Evolutionary conservation across 1,140 invertebrate species (phyloP).

Genomic region (Drosophila azteca): DNA sequence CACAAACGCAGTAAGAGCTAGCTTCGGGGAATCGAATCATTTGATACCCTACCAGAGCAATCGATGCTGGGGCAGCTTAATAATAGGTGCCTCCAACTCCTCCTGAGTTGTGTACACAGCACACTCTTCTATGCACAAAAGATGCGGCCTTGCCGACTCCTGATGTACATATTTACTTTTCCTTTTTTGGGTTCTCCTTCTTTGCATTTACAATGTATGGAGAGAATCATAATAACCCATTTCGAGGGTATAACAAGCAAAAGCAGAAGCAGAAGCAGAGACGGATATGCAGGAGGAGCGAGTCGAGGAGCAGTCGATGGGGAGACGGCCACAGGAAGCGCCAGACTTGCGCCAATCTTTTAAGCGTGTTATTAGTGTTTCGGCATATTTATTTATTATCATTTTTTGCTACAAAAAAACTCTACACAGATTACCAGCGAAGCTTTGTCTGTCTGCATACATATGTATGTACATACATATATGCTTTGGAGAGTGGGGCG

Average conservation of each 20-base stretch:
- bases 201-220: no score
- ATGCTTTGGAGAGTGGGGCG: not conserved
- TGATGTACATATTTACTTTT: not conserved
- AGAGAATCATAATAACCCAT: no score
- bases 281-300: constrained; percentile 35
- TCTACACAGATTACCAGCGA: not conserved
- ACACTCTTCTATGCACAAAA: no score
- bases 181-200: no score
- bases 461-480: not conserved
- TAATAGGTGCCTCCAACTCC: no score
- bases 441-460: no score
- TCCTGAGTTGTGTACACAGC: no score
- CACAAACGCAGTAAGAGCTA: constrained; percentile 10
- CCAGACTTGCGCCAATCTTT: constrained; percentile 73
- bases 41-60: no score
- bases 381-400: constrained; percentile 81
- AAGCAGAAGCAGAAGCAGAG: constrained; percentile 9
- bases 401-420: constrained; percentile 59
- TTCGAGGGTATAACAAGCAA: no score
- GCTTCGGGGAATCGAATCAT: no score
- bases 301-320: constrained; percentile 6
- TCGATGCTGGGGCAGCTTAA: no score
- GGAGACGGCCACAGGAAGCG: constrained; percentile 61
- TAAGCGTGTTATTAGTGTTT: constrained; percentile 81
- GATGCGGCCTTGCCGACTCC: no score